Conservation (phyloP, 2,797 vertebrate species). For the Buceros bicornis region DNA sequence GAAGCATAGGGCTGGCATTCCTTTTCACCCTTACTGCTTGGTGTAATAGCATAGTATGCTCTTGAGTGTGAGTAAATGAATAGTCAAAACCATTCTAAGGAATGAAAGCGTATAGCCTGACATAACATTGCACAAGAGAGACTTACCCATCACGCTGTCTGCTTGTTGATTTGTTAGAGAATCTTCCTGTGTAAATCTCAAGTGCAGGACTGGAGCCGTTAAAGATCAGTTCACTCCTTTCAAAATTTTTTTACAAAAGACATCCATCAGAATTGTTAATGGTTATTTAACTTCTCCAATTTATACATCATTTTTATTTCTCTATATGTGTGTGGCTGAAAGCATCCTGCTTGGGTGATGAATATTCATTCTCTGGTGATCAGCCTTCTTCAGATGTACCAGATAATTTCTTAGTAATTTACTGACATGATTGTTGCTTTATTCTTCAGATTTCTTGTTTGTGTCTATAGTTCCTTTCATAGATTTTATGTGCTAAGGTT, state of each 20-base stretch:
- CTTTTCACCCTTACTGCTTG: background rate
- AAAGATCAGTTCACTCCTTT: background rate
- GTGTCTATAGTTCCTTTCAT: constrained; percentile 16
- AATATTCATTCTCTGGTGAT: background rate
- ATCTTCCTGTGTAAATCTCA: background rate
- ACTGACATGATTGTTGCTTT: background rate
- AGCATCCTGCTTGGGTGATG: background rate
- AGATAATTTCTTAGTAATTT: constrained; percentile 23
- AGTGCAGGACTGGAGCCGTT: background rate
- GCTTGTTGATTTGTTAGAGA: background rate
- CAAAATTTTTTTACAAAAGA: background rate
- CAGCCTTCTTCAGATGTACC: background rate
- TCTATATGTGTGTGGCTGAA: background rate
- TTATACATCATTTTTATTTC: background rate
- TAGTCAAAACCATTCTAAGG: background rate
- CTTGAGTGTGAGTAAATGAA: background rate
- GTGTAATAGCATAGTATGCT: background rate
- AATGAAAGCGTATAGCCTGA: background rate
- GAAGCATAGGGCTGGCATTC: background rate
- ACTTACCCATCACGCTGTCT: background rate
- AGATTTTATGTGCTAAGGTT: background rate
- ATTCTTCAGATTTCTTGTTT: constrained; percentile 30
- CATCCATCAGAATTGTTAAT: background rate
- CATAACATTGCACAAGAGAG: background rate
- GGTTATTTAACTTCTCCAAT: background rate